Base-by-base conservation (phyloP, 2,113 vertebrate genomes). In the Picathartes gymnocephalus region DNA sequence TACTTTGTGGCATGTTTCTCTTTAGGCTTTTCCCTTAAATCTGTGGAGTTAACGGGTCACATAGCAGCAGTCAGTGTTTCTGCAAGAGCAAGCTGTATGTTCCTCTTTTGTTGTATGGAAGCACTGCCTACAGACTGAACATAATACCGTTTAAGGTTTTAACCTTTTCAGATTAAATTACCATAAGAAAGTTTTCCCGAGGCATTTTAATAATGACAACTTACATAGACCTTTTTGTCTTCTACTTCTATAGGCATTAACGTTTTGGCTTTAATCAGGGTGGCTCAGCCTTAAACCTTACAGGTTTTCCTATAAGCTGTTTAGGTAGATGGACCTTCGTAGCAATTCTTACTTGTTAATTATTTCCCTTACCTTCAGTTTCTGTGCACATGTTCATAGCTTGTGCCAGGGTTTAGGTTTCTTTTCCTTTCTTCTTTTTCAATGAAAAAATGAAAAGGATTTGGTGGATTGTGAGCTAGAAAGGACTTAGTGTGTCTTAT, bases 161-260 rank as follows among this genome's bases (percentile, higher is more conserved):
- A 96, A 94, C 94, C 93, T 97, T 94, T 96, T 97, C 93, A 90
- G 96, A 93, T 96, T 96, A 87, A 95, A 96, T 96, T 96, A 96
- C 92, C 90, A 86, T 86, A 90, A 95, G 88, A 97, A 95, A 90
- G 79, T 92, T 96, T 95, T 76, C 94, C 86, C 24, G 16, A 94
- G 96, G 94, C 90, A 95, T 96, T 96, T 96, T 94, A 95, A 95
- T 90, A 92, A 96, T 94, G 92, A 93, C 93, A 95, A 96, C 76
- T 95, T 86, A 94, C 95, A 97, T 81, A 96, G 96, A 79, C 88
- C 92, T 96, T 97, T 97, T 95, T 97, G 95, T 96, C 90, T 94
- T 92, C 45, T 93, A 51, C 81, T 96, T 95, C 74, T 90, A 44
- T 86, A 86, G 87, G 94, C 82, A 96, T 94, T 96, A 96, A 93